These are phyloP conservation scores for Thelaira solivaga DNA, from an alignment of 2,888 invertebrate genomes.

Conservation along the genomic window DNA sequence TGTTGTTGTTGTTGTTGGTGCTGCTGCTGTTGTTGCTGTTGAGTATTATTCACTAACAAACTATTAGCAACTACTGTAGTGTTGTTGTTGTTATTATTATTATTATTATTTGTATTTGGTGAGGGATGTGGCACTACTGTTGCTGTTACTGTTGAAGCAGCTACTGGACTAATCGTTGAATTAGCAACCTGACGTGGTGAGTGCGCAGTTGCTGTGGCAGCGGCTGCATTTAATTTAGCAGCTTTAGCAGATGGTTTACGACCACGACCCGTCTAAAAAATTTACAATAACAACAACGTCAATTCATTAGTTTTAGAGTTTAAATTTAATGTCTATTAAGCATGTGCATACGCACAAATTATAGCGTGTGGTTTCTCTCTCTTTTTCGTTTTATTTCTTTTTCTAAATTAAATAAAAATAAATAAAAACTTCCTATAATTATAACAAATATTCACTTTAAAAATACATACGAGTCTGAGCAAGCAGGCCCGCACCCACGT, in stretches of 20 bases:
- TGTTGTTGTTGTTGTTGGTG: too few relatives aligned
- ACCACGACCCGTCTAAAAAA: slow-evolving; percentile 72
- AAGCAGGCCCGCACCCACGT: too few relatives aligned
- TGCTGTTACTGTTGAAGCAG: slow-evolving; percentile 70
- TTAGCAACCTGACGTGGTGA: slow-evolving; percentile 68
- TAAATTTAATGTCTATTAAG: not conserved
- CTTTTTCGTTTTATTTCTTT: slow-evolving; percentile 30
- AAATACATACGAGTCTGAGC: too few relatives aligned
- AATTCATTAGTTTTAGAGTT: slow-evolving; percentile 34
- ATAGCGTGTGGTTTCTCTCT: too few relatives aligned
- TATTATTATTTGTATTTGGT: slow-evolving; percentile 70
- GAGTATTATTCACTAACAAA: slow-evolving; percentile 48
- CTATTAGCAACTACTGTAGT: slow-evolving; percentile 35
- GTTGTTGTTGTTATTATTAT: slow-evolving; percentile 65
- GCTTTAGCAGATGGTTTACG: slow-evolving; percentile 74
- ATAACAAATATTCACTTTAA: not conserved
- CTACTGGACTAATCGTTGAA: slow-evolving; percentile 71
- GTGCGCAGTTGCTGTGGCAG: slow-evolving; percentile 70
- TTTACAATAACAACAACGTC: slow-evolving; percentile 30
- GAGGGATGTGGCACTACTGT: slow-evolving; percentile 74
- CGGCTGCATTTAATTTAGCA: slow-evolving; percentile 74
- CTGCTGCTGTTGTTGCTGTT: slow-evolving; percentile 53
- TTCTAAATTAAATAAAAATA: slow-evolving; percentile 47
- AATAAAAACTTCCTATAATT: slow-evolving; percentile 36
- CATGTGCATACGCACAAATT: not conserved